Evolutionary conservation across 2,888 invertebrate species (phyloP).

Genomic region (Conistra vaccinii): DNA sequence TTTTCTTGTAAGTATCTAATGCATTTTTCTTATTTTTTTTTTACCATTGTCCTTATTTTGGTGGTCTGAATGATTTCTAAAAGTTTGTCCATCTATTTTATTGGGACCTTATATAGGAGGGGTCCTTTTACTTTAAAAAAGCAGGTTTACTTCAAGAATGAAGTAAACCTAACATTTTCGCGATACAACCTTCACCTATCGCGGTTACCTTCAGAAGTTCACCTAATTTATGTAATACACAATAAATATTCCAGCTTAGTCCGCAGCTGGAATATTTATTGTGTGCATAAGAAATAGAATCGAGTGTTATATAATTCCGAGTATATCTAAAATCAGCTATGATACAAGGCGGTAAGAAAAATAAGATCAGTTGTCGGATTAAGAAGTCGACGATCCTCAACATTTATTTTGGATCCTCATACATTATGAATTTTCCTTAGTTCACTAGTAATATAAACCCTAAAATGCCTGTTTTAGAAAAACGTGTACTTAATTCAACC

Average conservation of each 20-base stretch:
- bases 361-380: conserved; percentile 31
- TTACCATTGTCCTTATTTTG: no score
- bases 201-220: conserved; percentile 19
- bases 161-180: not conserved
- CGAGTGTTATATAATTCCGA: conserved; percentile 55
- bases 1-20: no score
- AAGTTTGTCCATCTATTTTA: no score
- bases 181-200: conserved; percentile 2
- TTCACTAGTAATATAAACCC: not conserved
- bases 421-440: not conserved
- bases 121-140: no score
- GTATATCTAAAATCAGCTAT: conserved; percentile 68
- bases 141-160: not conserved
- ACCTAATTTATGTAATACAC: conserved; percentile 30
- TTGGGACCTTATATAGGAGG: no score
- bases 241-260: conserved; percentile 65
- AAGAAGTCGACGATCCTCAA: conserved; percentile 16
- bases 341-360: conserved; percentile 49
- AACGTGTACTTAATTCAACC: not conserved
- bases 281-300: conserved; percentile 59
- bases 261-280: conserved; percentile 1
- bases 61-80: no score
- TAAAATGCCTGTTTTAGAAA: not conserved
- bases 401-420: no score
- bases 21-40: no score